Conservation (phyloP, 2,888 invertebrate genomes). For the Ochropleura plecta region DNA sequence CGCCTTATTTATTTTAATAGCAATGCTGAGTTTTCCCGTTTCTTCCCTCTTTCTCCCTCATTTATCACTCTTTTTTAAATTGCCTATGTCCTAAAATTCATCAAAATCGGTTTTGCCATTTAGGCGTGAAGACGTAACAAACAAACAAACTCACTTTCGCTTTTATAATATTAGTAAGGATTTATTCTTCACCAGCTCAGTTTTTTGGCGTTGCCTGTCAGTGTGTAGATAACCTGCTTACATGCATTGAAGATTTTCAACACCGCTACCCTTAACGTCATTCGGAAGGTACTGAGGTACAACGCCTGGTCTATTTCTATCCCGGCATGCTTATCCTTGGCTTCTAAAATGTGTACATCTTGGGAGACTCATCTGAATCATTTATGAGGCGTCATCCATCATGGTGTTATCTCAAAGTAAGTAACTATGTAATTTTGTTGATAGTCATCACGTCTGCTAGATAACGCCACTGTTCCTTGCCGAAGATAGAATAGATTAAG, state of each 20-base stretch:
- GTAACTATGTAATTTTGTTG: slow-evolving; percentile 47
- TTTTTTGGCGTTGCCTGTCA: not conserved
- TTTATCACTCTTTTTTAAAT: too few relatives aligned
- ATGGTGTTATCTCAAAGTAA: slow-evolving; percentile 34
- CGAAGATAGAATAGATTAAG: slow-evolving; percentile 2
- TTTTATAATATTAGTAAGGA: too few relatives aligned
- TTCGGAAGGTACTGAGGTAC: too few relatives aligned
- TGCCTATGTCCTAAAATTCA: too few relatives aligned
- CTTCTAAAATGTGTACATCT: not conserved
- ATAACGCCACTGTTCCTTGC: slow-evolving; percentile 18
- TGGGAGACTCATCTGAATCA: slow-evolving; percentile 19
- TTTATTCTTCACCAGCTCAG: too few relatives aligned
- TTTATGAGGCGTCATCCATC: slow-evolving; percentile 39
- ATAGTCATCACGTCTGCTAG: slow-evolving; percentile 38
- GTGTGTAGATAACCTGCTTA: not conserved
- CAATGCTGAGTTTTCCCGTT: too few relatives aligned
- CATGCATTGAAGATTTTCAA: not conserved
- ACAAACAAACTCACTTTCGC: too few relatives aligned
- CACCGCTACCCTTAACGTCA: not conserved
- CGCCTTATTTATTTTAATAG: too few relatives aligned
- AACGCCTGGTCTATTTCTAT: not conserved
- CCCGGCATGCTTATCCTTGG: not conserved
- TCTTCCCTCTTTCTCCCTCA: too few relatives aligned
- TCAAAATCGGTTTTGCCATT: too few relatives aligned
- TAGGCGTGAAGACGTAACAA: too few relatives aligned